Evolutionary conservation across 2,113 vertebrate species (phyloP), one percentile per base, ranked within the genome.

Genomic region (Oostethus manadensis): DNA sequence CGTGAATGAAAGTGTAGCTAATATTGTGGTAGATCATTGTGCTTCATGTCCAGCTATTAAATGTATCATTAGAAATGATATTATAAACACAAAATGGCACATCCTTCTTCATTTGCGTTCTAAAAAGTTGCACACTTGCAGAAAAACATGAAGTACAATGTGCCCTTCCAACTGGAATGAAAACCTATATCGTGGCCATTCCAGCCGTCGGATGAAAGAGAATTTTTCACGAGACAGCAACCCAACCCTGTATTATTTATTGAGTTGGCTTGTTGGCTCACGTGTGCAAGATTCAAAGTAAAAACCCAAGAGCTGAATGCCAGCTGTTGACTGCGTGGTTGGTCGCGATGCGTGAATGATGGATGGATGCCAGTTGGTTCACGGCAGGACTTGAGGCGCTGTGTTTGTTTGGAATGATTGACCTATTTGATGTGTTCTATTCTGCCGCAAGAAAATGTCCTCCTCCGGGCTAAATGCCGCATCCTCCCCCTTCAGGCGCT

Each of bases 151-250:
- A 45, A 56, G 18, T 63, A 23, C 50, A 65, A 64, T 61, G 69
- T 77, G 60, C 56, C 3, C 15, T 33, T 61, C 6, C 42, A 10
- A 42, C 21, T 29, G 4, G 17, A 45, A 60, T 55, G 44, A 6
- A 29, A 54, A 38, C 17, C 14, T 18, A 54, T 10, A n/a, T 17
- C 35, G 53, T 40, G 15, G 15, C 56, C 47, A 20, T 59, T 47
- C 3, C 9, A 58, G 23, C 56, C 44, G 45, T 51, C 45, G 76
- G 67, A 77, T 71, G 51, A 79, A 75, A 77, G 63, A 59, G 55
- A 56, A 62, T 77, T 73, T 49, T 38, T 44, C 1, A 22, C 43
- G 49, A 16, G 18, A 17, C 20, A 38, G 26, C 53, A 59, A 38
- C 45, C 48, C 8, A 35, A 29, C 4, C 22, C 58, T 70, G 56